Percentiles rank a stretch among this genome's conserved stretches.
phyloP scores from a whole-genome alignment of 2,888 invertebrate species.

The Heliothis peltigera region DNA sequence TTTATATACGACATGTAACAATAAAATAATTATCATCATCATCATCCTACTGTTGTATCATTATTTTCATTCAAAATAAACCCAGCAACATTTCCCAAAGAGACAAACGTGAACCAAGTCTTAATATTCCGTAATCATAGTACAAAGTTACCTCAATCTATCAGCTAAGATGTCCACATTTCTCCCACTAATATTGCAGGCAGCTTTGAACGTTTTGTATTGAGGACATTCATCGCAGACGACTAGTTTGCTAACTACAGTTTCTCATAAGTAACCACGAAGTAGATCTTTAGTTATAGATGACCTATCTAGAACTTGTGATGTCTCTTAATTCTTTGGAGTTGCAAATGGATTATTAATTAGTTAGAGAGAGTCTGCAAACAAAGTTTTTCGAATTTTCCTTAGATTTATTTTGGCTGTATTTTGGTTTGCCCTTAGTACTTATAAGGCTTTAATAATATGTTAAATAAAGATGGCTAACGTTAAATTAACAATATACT shows the following conservation, averaged over 20 bases:
- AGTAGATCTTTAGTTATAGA: slow-evolving; percentile 22
- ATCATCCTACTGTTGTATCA: no score
- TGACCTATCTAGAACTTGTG: neutral
- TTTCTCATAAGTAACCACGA: slow-evolving; percentile 37
- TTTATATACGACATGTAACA: no score
- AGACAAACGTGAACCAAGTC: neutral
- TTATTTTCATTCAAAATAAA: no score
- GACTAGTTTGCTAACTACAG: slow-evolving; percentile 31
- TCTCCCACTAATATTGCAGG: slow-evolving; percentile 4
- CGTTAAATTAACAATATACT: no score
- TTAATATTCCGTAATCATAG: neutral
- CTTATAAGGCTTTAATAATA: no score
- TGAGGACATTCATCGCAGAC: slow-evolving; percentile 34
- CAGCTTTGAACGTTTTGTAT: slow-evolving; percentile 25
- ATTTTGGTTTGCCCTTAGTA: neutral
- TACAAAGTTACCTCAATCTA: neutral
- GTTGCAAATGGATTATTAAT: neutral
- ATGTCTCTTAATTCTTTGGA: neutral
- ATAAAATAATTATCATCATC: no score
- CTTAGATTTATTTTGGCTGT: neutral
- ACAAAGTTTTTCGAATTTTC: neutral
- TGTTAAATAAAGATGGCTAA: no score
- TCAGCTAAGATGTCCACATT: neutral
- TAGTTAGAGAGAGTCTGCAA: neutral
- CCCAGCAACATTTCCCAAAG: neutral